Evolutionary conservation across 2,113 vertebrate species (phyloP).

Genomic region (Neogobius melanostomus): DNA sequence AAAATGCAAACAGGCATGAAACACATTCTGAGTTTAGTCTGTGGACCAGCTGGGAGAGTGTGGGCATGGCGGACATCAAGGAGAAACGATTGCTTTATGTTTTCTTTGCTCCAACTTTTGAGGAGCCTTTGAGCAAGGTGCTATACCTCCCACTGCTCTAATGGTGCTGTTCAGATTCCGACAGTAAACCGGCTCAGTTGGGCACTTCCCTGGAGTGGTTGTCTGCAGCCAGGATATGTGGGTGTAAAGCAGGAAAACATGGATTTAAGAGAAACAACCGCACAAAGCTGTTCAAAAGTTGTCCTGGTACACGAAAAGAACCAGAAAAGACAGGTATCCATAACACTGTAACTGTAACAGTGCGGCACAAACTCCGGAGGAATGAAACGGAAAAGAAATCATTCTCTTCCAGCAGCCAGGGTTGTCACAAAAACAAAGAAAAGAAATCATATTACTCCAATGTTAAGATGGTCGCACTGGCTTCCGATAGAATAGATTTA

Average conservation of each 20-base stretch:
- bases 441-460: no score
- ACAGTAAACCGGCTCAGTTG: slow-evolving; percentile 32
- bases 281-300: slow-evolving; percentile 32
- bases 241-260: slow-evolving; percentile 54
- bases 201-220: slow-evolving; percentile 57
- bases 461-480: no score
- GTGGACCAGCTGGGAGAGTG: slow-evolving; percentile 58
- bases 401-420: no score
- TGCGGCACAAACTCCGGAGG: not conserved
- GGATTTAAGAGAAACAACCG: slow-evolving; percentile 23
- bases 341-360: slow-evolving; percentile 25
- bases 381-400: not conserved
- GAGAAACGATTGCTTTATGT: slow-evolving; percentile 52
- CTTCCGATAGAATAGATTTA: no score
- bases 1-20: slow-evolving; percentile 30
- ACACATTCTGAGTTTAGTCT: slow-evolving; percentile 62
- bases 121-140: slow-evolving; percentile 59
- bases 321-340: slow-evolving; percentile 21
- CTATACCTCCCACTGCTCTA: slow-evolving; percentile 46
- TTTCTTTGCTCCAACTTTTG: slow-evolving; percentile 48
- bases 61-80: slow-evolving; percentile 47
- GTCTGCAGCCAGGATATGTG: slow-evolving; percentile 50
- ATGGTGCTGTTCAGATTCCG: slow-evolving; percentile 38
- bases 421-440: no score
- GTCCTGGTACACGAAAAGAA: slow-evolving; percentile 36